Percentiles rank a stretch among this genome's conserved stretches.
Evolutionary conservation across 2,888 invertebrate genomes (phyloP).

Genomic region (Lepetodrilus schrolli): DNA sequence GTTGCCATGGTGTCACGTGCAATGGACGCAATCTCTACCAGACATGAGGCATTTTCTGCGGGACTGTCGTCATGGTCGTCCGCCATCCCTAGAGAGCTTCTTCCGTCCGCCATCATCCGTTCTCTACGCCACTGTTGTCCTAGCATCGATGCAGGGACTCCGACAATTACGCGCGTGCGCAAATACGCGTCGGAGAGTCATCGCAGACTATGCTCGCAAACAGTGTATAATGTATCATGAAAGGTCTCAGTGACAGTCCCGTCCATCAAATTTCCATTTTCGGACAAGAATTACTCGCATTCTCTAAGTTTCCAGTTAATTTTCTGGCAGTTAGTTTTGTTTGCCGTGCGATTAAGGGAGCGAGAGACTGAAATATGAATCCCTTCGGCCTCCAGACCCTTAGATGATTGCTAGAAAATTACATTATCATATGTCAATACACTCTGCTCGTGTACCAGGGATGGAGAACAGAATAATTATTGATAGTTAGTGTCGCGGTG

Average conservation of each 20-base stretch:
- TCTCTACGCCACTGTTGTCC: no score
- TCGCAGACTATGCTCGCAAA: not conserved
- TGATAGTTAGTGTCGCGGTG: no score
- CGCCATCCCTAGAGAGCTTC: no score
- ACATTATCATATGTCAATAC: constrained; percentile 44
- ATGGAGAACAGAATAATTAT: no score
- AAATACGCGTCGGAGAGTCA: no score
- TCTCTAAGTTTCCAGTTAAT: constrained; percentile 39
- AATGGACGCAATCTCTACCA: no score
- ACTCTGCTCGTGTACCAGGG: not conserved
- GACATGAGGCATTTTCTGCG: no score
- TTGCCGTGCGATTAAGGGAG: constrained; percentile 37
- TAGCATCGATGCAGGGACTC: no score
- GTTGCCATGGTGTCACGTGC: no score
- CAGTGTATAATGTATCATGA: not conserved
- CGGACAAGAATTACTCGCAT: not conserved
- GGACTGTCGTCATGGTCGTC: no score
- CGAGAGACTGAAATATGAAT: constrained; percentile 31
- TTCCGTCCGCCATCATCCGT: no score
- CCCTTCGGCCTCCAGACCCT: constrained; percentile 29
- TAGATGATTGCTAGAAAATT: constrained; percentile 42
- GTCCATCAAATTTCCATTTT: constrained; percentile 27
- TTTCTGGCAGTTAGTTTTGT: constrained; percentile 41
- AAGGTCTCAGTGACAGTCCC: not conserved
- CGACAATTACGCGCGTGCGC: no score